These are phyloP conservation scores for Collichthys lucidus DNA, from an alignment of 2,113 vertebrate species.

Conservation along the genomic window DNA sequence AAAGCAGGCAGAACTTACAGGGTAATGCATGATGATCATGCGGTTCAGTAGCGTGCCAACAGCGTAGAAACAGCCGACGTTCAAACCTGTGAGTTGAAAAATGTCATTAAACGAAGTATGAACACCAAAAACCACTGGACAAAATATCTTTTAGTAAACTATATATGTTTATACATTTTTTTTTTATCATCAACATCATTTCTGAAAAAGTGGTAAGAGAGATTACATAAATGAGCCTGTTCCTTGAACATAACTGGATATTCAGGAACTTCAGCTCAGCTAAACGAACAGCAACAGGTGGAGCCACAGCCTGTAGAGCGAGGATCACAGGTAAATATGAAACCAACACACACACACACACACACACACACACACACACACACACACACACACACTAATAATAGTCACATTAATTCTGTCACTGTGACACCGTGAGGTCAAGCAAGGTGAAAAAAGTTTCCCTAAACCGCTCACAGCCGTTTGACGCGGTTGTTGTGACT, in stretches of 20 bases:
- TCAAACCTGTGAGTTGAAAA: slow-evolving; percentile 87
- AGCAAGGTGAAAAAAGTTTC: not conserved
- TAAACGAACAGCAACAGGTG: slow-evolving; percentile 18
- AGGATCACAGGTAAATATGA: slow-evolving; percentile 5
- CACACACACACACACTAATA: not conserved
- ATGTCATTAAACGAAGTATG: slow-evolving; percentile 10
- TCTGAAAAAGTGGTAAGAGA: not conserved
- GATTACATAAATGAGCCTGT: not conserved
- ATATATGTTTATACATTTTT: too few relatives aligned
- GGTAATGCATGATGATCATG: slow-evolving; percentile 91
- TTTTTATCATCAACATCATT: too few relatives aligned
- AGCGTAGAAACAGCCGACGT: slow-evolving; percentile 94
- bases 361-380: not conserved
- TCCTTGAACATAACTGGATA: not conserved
- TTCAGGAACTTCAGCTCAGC: not conserved
- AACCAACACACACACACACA: not conserved
- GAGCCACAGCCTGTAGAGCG: not conserved
- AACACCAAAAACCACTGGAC: not conserved
- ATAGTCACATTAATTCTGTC: slow-evolving; percentile 23
- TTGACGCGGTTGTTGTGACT: not conserved
- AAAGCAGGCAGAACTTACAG: slow-evolving; percentile 84
- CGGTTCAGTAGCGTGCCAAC: slow-evolving; percentile 94
- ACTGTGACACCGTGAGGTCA: not conserved
- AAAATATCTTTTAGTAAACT: not conserved
- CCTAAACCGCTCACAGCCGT: slow-evolving; percentile 9